Percentiles rank a stretch among this genome's conserved stretches.
Evolutionary conservation across 2,888 invertebrate genomes (phyloP).

Genomic region (Neoaliturus tenellus): DNA sequence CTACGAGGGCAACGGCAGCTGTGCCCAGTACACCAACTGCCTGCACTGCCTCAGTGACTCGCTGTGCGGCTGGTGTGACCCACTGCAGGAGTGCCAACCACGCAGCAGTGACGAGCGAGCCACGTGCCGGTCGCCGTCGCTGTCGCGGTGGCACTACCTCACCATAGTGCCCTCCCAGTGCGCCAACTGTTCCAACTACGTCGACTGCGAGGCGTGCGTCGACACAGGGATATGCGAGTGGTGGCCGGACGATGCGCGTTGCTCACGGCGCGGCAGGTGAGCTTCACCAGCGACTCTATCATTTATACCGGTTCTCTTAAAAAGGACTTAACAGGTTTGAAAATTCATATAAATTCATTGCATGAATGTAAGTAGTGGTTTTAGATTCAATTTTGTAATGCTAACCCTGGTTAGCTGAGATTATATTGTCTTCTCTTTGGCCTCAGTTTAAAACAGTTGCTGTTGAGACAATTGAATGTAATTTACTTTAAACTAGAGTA

Average conservation of each 20-base stretch:
- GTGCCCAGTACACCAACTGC: conserved; percentile 87
- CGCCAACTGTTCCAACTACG: conserved; percentile 92
- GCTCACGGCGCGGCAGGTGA: conserved; percentile 83
- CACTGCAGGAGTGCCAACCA: conserved; percentile 82
- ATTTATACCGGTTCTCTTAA: no score
- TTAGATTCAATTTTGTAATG: no score
- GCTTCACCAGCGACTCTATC: no score
- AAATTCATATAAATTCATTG: no score
- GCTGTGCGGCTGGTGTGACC: conserved; percentile 94
- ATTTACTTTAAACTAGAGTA: no score
- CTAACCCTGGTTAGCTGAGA: no score
- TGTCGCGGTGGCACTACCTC: conserved; percentile 84
- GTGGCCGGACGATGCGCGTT: conserved; percentile 93
- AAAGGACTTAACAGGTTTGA: no score
- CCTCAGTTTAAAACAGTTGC: no score
- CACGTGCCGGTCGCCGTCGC: conserved; percentile 65
- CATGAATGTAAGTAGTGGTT: no score
- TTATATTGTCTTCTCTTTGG: no score
- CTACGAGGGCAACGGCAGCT: conserved; percentile 87
- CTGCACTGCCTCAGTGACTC: conserved; percentile 92
- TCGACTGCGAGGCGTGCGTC: conserved; percentile 91
- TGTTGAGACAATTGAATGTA: no score
- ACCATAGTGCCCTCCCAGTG: conserved; percentile 90
- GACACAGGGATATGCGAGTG: conserved; percentile 90
- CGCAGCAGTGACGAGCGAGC: conserved; percentile 79